Evolutionary conservation across 35 echinoderm and acorn worm genomes (phyloP).

Genomic region (Ptychodera flava): DNA sequence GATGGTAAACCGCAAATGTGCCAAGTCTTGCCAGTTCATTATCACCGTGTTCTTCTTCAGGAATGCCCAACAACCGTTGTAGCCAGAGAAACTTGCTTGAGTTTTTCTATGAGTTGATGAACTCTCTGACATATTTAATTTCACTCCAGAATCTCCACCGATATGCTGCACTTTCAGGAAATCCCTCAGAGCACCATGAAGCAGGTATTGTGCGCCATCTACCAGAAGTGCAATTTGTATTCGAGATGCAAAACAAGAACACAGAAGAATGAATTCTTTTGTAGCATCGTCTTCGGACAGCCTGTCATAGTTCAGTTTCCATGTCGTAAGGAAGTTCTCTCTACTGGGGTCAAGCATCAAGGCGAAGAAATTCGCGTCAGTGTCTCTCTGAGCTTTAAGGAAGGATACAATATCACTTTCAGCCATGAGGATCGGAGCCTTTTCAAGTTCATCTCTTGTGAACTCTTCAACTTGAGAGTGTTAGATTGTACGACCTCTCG

Average conservation of each 20-base stretch:
- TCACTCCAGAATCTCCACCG: not conserved
- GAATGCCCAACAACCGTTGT: too few relatives aligned
- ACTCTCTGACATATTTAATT: too few relatives aligned
- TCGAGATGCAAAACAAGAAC: not conserved
- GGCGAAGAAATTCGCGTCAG: not conserved
- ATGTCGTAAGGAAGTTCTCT: not conserved
- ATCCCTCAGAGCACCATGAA: not conserved
- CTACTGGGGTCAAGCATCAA: not conserved
- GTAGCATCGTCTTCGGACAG: not conserved
- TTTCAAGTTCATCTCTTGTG: not conserved
- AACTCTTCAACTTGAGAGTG: not conserved
- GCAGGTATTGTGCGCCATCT: not conserved
- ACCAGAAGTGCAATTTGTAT: not conserved
- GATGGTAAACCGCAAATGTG: too few relatives aligned
- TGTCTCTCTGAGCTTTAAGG: not conserved
- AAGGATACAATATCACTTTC: not conserved
- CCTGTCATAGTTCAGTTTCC: not conserved
- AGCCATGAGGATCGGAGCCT: not conserved
- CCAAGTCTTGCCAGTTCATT: too few relatives aligned
- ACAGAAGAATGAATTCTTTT: not conserved
- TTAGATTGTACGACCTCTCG: not conserved
- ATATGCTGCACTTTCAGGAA: not conserved
- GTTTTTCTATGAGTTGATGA: too few relatives aligned
- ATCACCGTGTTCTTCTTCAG: too few relatives aligned
- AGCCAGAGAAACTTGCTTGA: too few relatives aligned